Conservation (phyloP, 2,113 vertebrate species). For the Oriolus oriolus region DNA sequence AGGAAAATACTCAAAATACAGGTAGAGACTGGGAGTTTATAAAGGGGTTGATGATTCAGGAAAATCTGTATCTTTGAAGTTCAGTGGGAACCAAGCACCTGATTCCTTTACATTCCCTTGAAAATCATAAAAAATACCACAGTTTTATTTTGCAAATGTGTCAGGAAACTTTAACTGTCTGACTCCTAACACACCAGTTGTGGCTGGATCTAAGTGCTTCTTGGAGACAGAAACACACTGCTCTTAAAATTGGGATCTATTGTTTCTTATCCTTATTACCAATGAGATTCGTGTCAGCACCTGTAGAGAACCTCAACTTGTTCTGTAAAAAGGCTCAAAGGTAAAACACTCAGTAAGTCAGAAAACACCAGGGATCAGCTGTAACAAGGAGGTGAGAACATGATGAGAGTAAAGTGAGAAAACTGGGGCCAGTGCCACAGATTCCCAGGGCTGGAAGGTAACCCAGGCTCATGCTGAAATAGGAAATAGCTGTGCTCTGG, state of each 20-base stretch:
- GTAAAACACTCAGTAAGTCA: background rate
- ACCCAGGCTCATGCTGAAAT: background rate
- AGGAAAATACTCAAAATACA: background rate
- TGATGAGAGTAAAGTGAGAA: background rate
- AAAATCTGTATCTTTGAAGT: background rate
- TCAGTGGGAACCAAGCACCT: background rate
- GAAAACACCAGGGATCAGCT: background rate
- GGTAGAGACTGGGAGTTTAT: background rate
- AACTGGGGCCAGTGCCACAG: accelerated
- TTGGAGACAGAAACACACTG: background rate
- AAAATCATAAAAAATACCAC: background rate
- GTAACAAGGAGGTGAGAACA: background rate
- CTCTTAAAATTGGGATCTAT: background rate
- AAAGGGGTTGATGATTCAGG: background rate
- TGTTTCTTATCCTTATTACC: background rate
- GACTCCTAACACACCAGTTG: background rate
- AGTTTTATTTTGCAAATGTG: background rate
- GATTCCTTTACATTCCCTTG: background rate
- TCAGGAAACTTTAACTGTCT: background rate
- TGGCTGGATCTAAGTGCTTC: background rate
- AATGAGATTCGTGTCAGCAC: background rate
- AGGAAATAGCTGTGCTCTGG: background rate
- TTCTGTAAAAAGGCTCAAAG: background rate
- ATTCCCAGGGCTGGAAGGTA: background rate
- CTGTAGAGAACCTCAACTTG: background rate